These are phyloP conservation scores for Oreortyx pictus DNA, from an alignment of 2,797 vertebrate species.

Conservation along the genomic window DNA sequence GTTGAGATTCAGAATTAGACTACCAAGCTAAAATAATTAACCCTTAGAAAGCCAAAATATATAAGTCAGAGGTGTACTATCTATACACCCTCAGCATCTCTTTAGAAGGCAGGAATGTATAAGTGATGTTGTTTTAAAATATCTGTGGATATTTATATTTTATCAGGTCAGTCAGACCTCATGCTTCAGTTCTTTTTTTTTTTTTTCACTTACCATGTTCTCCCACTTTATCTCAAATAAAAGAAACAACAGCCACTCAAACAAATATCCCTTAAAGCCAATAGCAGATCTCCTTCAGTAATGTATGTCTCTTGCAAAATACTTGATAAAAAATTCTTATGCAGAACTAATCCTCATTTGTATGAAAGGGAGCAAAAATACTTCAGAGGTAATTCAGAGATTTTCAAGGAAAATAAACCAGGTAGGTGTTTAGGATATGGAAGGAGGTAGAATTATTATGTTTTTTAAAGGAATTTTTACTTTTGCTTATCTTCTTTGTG, in stretches of 20 bases:
- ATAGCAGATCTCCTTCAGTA: not conserved
- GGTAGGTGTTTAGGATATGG: not conserved
- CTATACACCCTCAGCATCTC: not conserved
- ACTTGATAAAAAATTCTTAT: not conserved
- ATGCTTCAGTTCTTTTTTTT: not conserved
- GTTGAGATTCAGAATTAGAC: constrained; percentile 72
- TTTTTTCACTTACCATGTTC: not conserved
- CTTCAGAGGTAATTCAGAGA: not conserved
- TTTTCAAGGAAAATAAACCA: not conserved
- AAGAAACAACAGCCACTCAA: not conserved
- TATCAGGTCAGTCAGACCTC: not conserved
- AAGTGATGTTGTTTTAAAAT: not conserved
- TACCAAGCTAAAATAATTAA: constrained; percentile 74
- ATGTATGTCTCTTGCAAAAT: not conserved
- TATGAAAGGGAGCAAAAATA: not conserved
- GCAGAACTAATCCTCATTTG: not conserved
- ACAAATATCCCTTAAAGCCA: not conserved
- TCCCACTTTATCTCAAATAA: not conserved
- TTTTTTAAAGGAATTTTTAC: not conserved
- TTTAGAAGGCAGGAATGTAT: not conserved
- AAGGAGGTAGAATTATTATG: not conserved
- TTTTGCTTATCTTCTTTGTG: not conserved
- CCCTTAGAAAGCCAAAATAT: constrained; percentile 58
- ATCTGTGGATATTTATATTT: not conserved
- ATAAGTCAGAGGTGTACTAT: not conserved